These are phyloP conservation scores for Mormyrus hasselquistii DNA, from an alignment of 2,797 vertebrate genomes.

Conservation along the genomic window DNA sequence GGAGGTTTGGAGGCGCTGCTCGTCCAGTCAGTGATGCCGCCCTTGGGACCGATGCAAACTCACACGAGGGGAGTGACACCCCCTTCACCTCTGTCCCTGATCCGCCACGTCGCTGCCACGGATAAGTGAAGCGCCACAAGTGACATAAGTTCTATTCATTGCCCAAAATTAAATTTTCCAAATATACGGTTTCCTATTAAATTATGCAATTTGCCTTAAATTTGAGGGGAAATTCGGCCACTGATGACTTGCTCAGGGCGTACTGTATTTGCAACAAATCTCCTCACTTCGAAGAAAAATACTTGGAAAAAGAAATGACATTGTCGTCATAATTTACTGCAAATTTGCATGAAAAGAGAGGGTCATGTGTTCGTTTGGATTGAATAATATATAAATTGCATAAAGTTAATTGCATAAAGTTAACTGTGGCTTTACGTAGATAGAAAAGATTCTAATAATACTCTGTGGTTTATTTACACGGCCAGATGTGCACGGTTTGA, in stretches of 20 bases:
- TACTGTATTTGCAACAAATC: background rate
- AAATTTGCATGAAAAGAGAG: constrained; percentile 25
- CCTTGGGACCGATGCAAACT: constrained; percentile 48
- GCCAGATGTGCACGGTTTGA: background rate
- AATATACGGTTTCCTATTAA: constrained; percentile 56
- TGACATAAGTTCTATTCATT: constrained; percentile 54
- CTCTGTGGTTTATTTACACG: background rate
- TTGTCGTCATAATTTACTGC: constrained; percentile 25
- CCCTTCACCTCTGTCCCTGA: constrained; percentile 35
- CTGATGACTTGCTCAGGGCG: constrained; percentile 38
- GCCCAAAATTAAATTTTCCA: constrained; percentile 49
- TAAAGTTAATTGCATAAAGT: constrained; percentile 10
- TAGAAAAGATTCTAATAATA: background rate
- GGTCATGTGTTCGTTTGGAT: constrained; percentile 21
- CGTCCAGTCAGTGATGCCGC: constrained; percentile 48
- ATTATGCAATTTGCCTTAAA: constrained; percentile 49
- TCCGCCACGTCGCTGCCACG: constrained; percentile 25
- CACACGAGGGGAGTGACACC: constrained; percentile 47
- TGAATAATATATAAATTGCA: constrained; percentile 31
- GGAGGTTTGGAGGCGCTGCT: constrained; percentile 46
- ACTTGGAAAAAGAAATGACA: background rate
- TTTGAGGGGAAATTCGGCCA: constrained; percentile 31
- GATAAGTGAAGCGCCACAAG: constrained; percentile 38
- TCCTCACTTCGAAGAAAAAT: constrained; percentile 12
- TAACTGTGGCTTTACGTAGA: background rate